Evolutionary conservation across 2,797 vertebrate genomes (phyloP), one percentile per base, ranked within the genome.

Genomic region (Sebastes iracundus): DNA sequence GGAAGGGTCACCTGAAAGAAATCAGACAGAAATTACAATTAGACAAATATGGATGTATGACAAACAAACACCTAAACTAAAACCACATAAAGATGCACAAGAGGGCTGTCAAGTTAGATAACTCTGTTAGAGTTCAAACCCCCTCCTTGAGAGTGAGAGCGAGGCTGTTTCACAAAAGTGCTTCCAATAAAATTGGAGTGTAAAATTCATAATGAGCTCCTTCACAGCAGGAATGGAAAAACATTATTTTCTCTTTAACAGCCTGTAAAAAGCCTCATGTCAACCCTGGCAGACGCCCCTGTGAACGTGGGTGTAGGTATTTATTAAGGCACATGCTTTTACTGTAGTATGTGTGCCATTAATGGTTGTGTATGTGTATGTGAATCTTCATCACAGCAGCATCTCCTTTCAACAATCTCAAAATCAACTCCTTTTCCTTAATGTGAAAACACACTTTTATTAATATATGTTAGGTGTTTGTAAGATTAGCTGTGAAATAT

Each of bases 1-100:
- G 86, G 89, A 92, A 90, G 91, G 92, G 93, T 92, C 93, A 92
- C 91, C 94, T 95, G 94, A 76, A 94, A 93, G 79, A 90, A 80
- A 94, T 10, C 60, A 91, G 65, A 91, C 63, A 87, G 56, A 90
- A 85, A 25, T 56, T 42, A 49, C n/a, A 72, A 72, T 93, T 86
- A 90, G 85, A 86, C 62, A 62, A 62, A 71, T 27, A 42, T n/a
- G 20, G 13, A 80, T 65, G 16, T 2, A 32, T 18, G 23, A 66
- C 58, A 74, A 33, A 23, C n/a, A 62, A 33, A 28, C 42, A 52
- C 14, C 16, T 33, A 66, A 52, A 86, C 6, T 46, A 27, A 11
- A 27, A 72, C 10, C 13, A 58, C 23, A 72, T 72, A 69, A 61
- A 75, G 49, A 80, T 68, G 22, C 28, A 60, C 23, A 23, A 35